phyloP scores from a whole-genome alignment of 2,797 vertebrate species.

The Neopelma chrysocephalum region DNA sequence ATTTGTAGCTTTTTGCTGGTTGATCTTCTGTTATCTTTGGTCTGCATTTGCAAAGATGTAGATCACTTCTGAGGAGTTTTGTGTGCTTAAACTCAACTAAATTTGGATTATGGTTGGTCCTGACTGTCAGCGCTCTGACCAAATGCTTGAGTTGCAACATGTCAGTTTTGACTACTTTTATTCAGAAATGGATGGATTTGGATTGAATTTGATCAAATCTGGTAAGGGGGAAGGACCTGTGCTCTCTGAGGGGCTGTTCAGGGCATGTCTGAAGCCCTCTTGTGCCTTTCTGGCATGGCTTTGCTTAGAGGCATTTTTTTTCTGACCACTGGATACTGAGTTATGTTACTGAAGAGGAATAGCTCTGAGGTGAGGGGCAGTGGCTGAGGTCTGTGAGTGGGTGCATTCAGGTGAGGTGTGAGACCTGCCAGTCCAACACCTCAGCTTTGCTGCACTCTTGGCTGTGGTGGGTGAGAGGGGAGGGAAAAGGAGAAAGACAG shows the following conservation, averaged over 20 bases:
- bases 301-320: not conserved
- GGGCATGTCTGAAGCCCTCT: not conserved
- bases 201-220: not conserved
- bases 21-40: not conserved
- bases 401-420: fast-evolving
- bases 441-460: fast-evolving
- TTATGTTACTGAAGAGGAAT: not conserved
- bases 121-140: not conserved
- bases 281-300: not conserved
- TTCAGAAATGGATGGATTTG: not conserved
- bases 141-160: not conserved
- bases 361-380: not conserved
- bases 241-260: not conserved
- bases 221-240: not conserved
- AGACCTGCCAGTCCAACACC: not conserved
- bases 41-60: not conserved
- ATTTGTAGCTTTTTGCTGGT: not conserved
- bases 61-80: not conserved
- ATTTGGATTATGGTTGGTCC: not conserved
- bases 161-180: not conserved
- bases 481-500: not conserved
- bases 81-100: not conserved
- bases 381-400: not conserved
- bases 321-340: not conserved
- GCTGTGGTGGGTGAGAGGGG: not conserved